Evolutionary conservation across 1,140 invertebrate genomes (phyloP).

Genomic region (Ganaspis sp.): DNA sequence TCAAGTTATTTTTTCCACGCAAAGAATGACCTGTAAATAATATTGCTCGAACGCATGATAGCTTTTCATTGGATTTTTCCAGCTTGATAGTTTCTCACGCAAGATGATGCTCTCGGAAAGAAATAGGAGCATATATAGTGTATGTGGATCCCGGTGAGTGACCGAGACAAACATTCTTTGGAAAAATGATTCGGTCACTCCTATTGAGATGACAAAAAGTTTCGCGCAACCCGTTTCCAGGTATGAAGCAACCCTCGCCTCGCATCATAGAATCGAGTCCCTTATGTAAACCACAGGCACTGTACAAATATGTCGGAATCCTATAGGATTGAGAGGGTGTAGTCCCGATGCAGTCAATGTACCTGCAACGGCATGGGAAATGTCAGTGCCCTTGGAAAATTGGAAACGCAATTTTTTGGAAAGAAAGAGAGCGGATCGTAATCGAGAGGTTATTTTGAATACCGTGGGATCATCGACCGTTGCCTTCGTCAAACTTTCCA

Average conservation of each 20-base stretch:
- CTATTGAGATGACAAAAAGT: conserved; percentile 16
- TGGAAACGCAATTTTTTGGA: conserved; percentile 21
- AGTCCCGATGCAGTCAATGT: not conserved
- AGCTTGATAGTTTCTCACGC: not conserved
- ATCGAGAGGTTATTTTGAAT: conserved; percentile 17
- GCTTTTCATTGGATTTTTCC: not conserved
- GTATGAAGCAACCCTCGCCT: conserved; percentile 11
- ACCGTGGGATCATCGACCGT: conserved; percentile 14
- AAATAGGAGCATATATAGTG: not conserved
- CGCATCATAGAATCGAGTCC: not conserved
- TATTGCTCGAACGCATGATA: too few relatives aligned
- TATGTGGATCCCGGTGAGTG: not conserved
- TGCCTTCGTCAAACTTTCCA: conserved; percentile 6
- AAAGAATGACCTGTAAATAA: too few relatives aligned
- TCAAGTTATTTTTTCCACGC: too few relatives aligned
- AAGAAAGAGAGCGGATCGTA: conserved; percentile 8
- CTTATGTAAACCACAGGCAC: conserved; percentile 18
- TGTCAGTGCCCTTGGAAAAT: not conserved
- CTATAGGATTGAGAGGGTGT: not conserved
- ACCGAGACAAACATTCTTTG: not conserved
- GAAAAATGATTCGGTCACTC: conserved; percentile 9
- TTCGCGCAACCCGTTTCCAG: conserved; percentile 26
- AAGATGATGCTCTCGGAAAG: not conserved
- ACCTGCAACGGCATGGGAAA: conserved; percentile 13
- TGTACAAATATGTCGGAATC: not conserved